phyloP scores from a whole-genome alignment of 2,888 invertebrate genomes.

The Lasioglossum villosulum region DNA sequence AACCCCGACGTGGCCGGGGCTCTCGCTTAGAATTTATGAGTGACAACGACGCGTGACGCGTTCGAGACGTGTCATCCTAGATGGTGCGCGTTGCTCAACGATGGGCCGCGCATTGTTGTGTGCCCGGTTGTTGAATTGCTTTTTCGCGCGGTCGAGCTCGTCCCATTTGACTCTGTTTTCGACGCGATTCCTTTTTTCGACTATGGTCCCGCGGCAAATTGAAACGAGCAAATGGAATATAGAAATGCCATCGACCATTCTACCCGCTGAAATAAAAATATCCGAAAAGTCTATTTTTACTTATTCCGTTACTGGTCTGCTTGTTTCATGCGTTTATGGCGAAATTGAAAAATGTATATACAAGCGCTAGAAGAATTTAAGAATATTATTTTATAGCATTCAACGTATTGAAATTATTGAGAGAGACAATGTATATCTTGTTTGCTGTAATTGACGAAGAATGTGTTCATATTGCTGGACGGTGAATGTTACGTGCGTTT shows the following conservation, averaged over 20 bases:
- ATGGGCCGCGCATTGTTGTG: constrained; percentile 35
- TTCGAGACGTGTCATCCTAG: constrained; percentile 42
- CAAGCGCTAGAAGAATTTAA: background rate
- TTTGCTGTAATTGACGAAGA: background rate
- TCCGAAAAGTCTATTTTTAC: background rate
- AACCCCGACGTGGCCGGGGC: constrained; percentile 34
- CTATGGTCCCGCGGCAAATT: background rate
- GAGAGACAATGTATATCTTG: background rate
- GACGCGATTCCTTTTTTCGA: constrained; percentile 8
- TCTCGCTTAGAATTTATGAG: constrained; percentile 58
- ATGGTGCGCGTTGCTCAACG: constrained; percentile 10
- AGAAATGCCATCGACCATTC: background rate
- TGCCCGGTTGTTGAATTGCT: constrained; percentile 22
- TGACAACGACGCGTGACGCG: constrained; percentile 51
- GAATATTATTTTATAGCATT: background rate
- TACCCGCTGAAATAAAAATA: background rate
- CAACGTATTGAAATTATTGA: background rate
- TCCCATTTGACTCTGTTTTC: constrained; percentile 20
- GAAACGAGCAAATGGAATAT: constrained; percentile 2
- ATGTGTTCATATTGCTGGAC: background rate
- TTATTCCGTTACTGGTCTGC: background rate
- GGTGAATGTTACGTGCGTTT: background rate
- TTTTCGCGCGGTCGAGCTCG: constrained; percentile 29
- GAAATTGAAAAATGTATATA: background rate
- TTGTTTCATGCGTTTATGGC: background rate